These are phyloP conservation scores for Capreolus pygargus DNA, from an alignment of 2,113 vertebrate species.

Conservation along the genomic window DNA sequence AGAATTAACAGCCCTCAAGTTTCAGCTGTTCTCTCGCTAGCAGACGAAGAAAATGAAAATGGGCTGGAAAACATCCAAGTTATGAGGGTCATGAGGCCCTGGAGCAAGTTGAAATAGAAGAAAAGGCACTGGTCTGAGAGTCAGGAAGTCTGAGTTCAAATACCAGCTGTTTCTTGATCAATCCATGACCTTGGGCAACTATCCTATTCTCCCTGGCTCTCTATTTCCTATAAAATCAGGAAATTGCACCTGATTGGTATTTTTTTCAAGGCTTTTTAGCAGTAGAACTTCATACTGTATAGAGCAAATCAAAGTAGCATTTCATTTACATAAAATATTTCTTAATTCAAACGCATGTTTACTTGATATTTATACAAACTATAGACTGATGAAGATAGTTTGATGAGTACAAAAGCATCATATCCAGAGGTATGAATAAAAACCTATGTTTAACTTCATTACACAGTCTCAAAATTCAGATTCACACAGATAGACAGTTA, in stretches of 20 bases:
- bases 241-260: not conserved
- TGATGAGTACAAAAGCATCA: constrained; percentile 15
- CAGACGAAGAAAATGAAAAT: constrained; percentile 47
- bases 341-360: not conserved
- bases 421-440: not conserved
- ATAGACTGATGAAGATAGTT: not conserved
- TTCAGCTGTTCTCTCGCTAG: constrained; percentile 42
- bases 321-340: not conserved
- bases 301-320: not conserved
- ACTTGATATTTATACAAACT: not conserved
- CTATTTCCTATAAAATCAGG: not conserved
- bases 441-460: not conserved
- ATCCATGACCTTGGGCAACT: not conserved
- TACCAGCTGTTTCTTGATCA: constrained; percentile 15
- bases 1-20: constrained; percentile 34
- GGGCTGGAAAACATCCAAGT: constrained; percentile 1
- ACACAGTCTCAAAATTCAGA: not conserved
- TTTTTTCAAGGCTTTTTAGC: not conserved
- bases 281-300: not conserved
- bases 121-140: not conserved
- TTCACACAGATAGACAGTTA: not conserved
- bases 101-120: constrained; percentile 52
- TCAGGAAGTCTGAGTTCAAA: constrained; percentile 34
- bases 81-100: constrained; percentile 7
- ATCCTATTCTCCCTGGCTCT: not conserved